Base-by-base conservation (phyloP, 2,797 vertebrate species). In the Sebastes cheni region DNA sequence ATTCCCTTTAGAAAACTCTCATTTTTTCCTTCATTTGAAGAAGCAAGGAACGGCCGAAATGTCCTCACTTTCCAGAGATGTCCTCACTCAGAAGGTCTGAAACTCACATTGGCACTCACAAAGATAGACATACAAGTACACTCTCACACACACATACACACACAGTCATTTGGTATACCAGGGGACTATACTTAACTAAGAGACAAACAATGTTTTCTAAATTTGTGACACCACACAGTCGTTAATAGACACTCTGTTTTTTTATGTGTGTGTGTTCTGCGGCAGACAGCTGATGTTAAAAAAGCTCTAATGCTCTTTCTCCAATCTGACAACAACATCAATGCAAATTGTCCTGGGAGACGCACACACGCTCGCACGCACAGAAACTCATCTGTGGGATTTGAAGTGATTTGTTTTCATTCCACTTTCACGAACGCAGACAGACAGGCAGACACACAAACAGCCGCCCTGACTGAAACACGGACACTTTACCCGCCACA, bases 391-490 rank as follows among this genome's bases (percentile, higher is more conserved):
- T 72, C 82, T 81, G 65, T n/a, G 81, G 74, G 74, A 84, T 87
- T 87, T 85, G 68, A 84, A 89, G 78, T 88, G 82, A 88, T 89
- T 88, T 89, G 75, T 91, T 92, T 88, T 85, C 67, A 58, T 69
- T 84, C 58, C 65, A 69, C 76, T 71, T 77, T 75, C 82, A 67
- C 81, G 66, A 86, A 78, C 73, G 58, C 11, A 69, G 73, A 75
- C 67, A 70, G 60, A 82, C 75, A 36, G 34, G 81, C 75, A 50
- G 42, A 83, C 75, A 76, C 62, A 60, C 62, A 73, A 72, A 87
- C 77, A 86, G 39, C 16, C 32, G n/a, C 18, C 69, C n/a, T 7
- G 60, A 42, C 73, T 75, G 29, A 78, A 82, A 77, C 68, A 55
- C 27, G 27, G n/a, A 52, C 75, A 68, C 39, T 74, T 52, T 30